A percentile compares a stretch with the other conserved stretches of the same genome.
phyloP scores from a whole-genome alignment of 2,797 vertebrate species.

The Selene dorsalis region DNA sequence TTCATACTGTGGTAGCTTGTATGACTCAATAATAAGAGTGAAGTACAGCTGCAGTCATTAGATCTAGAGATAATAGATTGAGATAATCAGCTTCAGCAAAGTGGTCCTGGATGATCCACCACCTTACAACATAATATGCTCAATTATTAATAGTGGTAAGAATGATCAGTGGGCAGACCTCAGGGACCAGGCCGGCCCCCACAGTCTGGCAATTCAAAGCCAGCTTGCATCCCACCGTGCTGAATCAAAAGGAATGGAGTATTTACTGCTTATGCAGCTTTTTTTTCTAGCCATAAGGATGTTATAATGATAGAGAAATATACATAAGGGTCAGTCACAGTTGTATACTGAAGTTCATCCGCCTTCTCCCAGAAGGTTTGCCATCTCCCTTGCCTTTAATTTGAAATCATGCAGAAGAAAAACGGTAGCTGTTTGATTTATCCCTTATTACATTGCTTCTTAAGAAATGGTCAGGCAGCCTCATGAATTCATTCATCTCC shows the following conservation, averaged over 20 bases:
- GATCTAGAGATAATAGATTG: constrained; percentile 33
- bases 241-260: constrained; percentile 75
- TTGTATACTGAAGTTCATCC: constrained; percentile 48
- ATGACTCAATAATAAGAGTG: not conserved
- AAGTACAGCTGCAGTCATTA: constrained; percentile 41
- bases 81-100: constrained; percentile 40
- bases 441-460: constrained; percentile 81
- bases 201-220: constrained; percentile 62
- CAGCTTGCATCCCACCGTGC: constrained; percentile 53
- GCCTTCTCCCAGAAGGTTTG: constrained; percentile 64
- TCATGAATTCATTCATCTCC: constrained; percentile 86
- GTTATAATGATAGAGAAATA: constrained; percentile 74
- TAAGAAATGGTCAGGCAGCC: constrained; percentile 78
- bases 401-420: constrained; percentile 79
- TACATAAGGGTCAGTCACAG: constrained; percentile 71
- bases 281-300: constrained; percentile 58
- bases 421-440: constrained; percentile 81
- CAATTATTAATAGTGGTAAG: constrained; percentile 69
- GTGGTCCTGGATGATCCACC: constrained; percentile 39
- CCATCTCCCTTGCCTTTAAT: constrained; percentile 75
- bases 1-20: not conserved
- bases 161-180: constrained; percentile 58
- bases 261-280: constrained; percentile 65
- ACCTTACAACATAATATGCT: constrained; percentile 62
- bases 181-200: constrained; percentile 47